Evolutionary conservation across 2,797 vertebrate genomes (phyloP).

Genomic region (Schizopygopsis malacanthus): DNA sequence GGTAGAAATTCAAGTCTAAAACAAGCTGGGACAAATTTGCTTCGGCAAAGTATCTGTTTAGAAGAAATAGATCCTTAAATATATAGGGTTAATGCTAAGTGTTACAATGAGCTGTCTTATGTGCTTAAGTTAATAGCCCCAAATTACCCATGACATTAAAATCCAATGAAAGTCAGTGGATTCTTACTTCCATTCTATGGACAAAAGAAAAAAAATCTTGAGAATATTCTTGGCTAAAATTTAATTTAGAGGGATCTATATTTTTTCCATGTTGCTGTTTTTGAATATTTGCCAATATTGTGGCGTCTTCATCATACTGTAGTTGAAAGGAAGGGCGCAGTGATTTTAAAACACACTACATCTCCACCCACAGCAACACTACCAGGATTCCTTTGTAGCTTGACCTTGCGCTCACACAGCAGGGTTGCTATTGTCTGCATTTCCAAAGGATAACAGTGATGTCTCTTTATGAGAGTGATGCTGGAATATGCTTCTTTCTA

Average conservation of each 20-base stretch:
- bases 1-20: background rate
- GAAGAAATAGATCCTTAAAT: too few species aligned
- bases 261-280: background rate
- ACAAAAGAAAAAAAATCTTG: too few species aligned
- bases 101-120: too few species aligned
- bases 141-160: too few species aligned
- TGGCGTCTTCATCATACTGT: background rate
- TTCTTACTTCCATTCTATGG: too few species aligned
- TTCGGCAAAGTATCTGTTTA: too few species aligned
- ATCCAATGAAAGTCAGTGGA: too few species aligned
- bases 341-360: background rate
- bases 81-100: too few species aligned
- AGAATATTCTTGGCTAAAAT: too few species aligned
- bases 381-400: conserved; percentile 49
- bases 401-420: conserved; percentile 48
- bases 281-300: background rate
- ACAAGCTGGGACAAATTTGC: background rate
- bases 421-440: conserved; percentile 60
- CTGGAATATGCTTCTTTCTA: conserved; percentile 61
- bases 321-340: background rate
- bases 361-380: conserved; percentile 21
- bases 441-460: conserved; percentile 68
- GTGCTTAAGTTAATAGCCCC: too few species aligned
- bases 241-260: background rate
- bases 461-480: conserved; percentile 52